phyloP scores from a whole-genome alignment of 2,797 vertebrate species.

The Trachops cirrhosus region DNA sequence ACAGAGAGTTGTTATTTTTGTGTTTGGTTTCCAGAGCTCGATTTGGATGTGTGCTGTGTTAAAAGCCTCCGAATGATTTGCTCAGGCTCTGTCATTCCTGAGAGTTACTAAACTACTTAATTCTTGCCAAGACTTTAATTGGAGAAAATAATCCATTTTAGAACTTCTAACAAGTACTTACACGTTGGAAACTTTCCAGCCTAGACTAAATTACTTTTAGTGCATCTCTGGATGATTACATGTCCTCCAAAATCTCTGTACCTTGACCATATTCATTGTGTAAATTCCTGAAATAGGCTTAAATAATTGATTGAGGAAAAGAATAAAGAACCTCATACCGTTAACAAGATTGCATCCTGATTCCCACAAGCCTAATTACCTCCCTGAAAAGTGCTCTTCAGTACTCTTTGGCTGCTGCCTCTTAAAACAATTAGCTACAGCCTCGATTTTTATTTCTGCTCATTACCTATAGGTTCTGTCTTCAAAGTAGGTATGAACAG shows the following conservation, averaged over 20 bases:
- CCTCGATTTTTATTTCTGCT: slow-evolving; percentile 12
- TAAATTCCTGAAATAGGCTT: slow-evolving; percentile 39
- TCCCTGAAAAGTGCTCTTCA: neutral
- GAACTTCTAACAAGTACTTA: slow-evolving; percentile 5
- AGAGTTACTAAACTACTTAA: neutral
- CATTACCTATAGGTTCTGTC: neutral
- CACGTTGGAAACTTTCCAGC: neutral
- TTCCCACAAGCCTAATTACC: slow-evolving; percentile 45
- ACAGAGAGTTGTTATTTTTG: neutral
- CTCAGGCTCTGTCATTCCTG: neutral
- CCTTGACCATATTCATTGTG: slow-evolving; percentile 42
- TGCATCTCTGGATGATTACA: neutral
- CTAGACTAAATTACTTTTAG: neutral
- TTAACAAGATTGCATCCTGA: slow-evolving; percentile 55
- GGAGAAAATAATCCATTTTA: slow-evolving; percentile 9
- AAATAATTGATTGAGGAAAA: slow-evolving; percentile 54
- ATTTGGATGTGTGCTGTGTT: neutral
- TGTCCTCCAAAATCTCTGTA: slow-evolving; percentile 30
- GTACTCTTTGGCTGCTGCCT: neutral
- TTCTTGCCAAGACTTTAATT: neutral
- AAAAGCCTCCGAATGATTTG: neutral
- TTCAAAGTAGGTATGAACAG: neutral
- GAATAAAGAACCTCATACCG: neutral
- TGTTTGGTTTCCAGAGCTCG: neutral
- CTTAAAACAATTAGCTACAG: neutral